phyloP scores from a whole-genome alignment of 2,797 vertebrate species.

The Poecile montanus region DNA sequence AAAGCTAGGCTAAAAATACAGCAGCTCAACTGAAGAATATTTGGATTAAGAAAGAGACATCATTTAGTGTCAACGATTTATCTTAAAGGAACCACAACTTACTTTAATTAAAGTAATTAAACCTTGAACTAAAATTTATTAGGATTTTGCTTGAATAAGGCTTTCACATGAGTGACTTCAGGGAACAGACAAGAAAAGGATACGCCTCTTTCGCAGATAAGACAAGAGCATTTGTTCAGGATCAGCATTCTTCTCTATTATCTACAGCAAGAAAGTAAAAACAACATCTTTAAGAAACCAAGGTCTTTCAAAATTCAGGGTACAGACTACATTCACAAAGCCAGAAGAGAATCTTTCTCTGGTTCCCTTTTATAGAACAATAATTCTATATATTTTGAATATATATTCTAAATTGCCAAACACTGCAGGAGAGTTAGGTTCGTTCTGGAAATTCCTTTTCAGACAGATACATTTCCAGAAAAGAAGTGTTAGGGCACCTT shows the following conservation, averaged over 20 bases:
- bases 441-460: background rate
- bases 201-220: conserved; percentile 85
- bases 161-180: background rate
- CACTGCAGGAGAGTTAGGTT: background rate
- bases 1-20: background rate
- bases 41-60: background rate
- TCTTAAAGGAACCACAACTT: background rate
- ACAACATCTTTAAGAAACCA: background rate
- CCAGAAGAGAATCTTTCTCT: background rate
- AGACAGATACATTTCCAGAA: background rate
- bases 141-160: background rate
- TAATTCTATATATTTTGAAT: background rate
- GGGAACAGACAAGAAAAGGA: conserved; percentile 71
- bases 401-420: background rate
- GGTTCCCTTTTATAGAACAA: background rate
- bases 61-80: background rate
- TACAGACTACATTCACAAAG: background rate
- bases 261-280: conserved; percentile 67
- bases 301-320: background rate
- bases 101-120: background rate
- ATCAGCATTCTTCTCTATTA: conserved; percentile 83
- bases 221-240: conserved; percentile 85
- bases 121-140: background rate
- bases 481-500: background rate
- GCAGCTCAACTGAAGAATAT: background rate